These are phyloP conservation scores for Heliconius ismenius DNA, from an alignment of 2,888 invertebrate genomes.

Conservation along the genomic window DNA sequence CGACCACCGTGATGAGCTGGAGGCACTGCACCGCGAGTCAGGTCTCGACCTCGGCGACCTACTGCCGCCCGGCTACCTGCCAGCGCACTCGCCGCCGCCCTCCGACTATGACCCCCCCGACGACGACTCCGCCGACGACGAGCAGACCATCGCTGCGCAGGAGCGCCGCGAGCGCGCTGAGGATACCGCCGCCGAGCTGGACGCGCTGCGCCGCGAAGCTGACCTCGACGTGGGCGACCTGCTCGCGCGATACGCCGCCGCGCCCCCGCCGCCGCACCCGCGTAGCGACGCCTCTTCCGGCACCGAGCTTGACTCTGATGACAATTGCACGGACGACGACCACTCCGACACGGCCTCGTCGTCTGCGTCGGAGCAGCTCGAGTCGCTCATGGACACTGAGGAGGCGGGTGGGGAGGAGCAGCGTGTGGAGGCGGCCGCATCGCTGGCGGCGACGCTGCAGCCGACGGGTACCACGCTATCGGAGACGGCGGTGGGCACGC, in stretches of 20 bases:
- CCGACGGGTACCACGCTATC: conserved; percentile 98
- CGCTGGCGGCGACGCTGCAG: conserved; percentile 96
- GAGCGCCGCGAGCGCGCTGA: conserved; percentile 84
- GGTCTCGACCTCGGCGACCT: conserved; percentile 94
- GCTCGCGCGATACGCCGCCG: conserved; percentile 84
- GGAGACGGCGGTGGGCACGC: conserved; percentile 95
- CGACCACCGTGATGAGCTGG: conserved; percentile 87
- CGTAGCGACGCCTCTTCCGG: conserved; percentile 31
- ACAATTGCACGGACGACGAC: background rate
- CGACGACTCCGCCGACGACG: conserved; percentile 85
- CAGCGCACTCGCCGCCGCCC: conserved; percentile 83
- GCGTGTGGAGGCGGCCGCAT: conserved; percentile 95
- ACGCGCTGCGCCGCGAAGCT: conserved; percentile 89
- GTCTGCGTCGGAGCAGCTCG: conserved; percentile 58
- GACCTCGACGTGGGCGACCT: conserved; percentile 92
- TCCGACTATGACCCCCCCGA: conserved; percentile 88
- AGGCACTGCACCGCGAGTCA: conserved; percentile 93
- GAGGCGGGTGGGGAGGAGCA: conserved; percentile 62
- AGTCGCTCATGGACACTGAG: conserved; percentile 48
- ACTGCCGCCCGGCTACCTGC: conserved; percentile 90
- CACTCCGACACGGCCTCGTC: conserved; percentile 39
- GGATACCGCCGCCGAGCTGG: conserved; percentile 85
- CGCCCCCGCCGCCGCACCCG: conserved; percentile 36
- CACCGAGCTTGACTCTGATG: conserved; percentile 50
- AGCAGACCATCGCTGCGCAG: conserved; percentile 70